phyloP scores from a whole-genome alignment of 1,140 invertebrate genomes.

The Harlomillsia oculata region DNA sequence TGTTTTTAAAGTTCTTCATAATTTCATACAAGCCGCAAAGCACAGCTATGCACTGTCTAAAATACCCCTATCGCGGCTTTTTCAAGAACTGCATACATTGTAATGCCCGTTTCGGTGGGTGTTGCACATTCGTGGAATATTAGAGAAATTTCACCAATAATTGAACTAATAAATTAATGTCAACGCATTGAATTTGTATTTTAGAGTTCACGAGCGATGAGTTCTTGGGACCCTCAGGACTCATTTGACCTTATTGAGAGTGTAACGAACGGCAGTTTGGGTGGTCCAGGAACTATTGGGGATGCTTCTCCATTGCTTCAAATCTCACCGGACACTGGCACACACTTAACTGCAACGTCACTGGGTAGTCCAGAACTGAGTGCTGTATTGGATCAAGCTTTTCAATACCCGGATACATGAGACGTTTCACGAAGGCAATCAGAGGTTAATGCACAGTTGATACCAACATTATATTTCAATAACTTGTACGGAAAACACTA shows the following conservation, averaged over 20 bases:
- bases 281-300: conserved; percentile 21
- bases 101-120: too few relatives aligned
- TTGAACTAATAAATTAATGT: neutral
- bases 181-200: conserved; percentile 7
- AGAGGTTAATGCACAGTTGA: too few relatives aligned
- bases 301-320: conserved; percentile 32
- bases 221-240: conserved; percentile 34
- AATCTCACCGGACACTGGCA: conserved; percentile 31
- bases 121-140: too few relatives aligned
- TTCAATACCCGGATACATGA: conserved; percentile 34
- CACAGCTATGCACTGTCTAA: too few relatives aligned
- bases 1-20: too few relatives aligned
- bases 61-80: too few relatives aligned
- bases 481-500: too few relatives aligned
- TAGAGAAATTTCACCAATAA: too few relatives aligned
- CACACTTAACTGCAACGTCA: conserved; percentile 25
- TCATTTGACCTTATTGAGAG: conserved; percentile 34
- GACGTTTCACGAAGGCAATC: conserved; percentile 7
- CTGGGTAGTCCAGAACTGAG: conserved; percentile 32
- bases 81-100: too few relatives aligned
- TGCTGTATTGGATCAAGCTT: conserved; percentile 35
- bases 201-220: conserved; percentile 31
- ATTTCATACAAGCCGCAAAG: too few relatives aligned
- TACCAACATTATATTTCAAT: too few relatives aligned
- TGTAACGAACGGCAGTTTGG: conserved; percentile 32